Evolutionary conservation across 2,113 vertebrate genomes (phyloP), one percentile per base, ranked within the genome.

Genomic region (Puffinus mauretanicus): DNA sequence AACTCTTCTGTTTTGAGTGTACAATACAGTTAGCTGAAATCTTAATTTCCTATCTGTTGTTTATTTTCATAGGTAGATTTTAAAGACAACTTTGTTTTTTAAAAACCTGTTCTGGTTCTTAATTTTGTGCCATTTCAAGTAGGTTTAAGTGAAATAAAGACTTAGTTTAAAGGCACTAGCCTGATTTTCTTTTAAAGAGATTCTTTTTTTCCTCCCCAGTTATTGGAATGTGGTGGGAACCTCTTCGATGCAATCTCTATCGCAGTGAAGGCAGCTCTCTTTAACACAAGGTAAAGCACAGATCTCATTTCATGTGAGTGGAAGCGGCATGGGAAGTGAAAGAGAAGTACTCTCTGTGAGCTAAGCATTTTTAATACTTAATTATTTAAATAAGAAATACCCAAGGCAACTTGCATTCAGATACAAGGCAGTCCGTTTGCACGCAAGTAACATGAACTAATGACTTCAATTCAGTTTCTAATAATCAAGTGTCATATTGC

Each of bases 191-290:
- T 64, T 60, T 89, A 73, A 90, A 90, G 29, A 84, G 30, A 38
- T 79, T 87, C 26, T 86, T 88, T 52, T 93, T 84, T 90, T 96
- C 62, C 94, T 95, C 79, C 69, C 42, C 96, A 99, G 99, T 98
- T 99, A 62, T 80, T 99, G 95, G 99, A 99, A 89, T 99, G 99
- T 96, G 99, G 99, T 60, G 99, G 99, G 86, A 99, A 99, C 96
- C 96, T 99, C 90, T 99, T 99, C 57, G 99, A 99, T 69, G 98
- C 99, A 47, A 99, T 99, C 90, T 99, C 99, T 34, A 70, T 99
- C 7, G 99, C 99, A 38, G 99, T 99, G 78, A 99, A 99, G 95
- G 99, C 99, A n/a, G 99, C 99, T n/a, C 99, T 99, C 54, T 99
- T 99, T 94, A 99, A 98, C 94, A 99, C 99, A 67, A 99, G 99